A percentile compares a stretch with the other conserved stretches of the same genome.
These are phyloP conservation scores for Oriolus oriolus DNA, from an alignment of 2,113 vertebrate species.

Conservation along the genomic window DNA sequence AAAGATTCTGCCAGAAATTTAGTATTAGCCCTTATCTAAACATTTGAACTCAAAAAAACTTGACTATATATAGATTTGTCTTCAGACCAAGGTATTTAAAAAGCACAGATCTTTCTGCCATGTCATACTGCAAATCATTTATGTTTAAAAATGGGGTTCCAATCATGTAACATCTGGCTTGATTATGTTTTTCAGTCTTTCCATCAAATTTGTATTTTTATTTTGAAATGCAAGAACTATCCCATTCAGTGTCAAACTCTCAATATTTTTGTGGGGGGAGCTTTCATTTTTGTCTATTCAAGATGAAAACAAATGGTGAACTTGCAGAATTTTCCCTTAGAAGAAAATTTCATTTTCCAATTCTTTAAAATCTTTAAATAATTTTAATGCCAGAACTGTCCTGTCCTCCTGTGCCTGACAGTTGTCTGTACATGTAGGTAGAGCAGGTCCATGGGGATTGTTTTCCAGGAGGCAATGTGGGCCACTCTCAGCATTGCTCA, in stretches of 20 bases:
- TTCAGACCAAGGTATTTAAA: not conserved
- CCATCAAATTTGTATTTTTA: not conserved
- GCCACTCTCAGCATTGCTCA: rapidly evolving
- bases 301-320: not conserved
- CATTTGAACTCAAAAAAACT: not conserved
- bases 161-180: not conserved
- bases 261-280: not conserved
- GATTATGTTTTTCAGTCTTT: not conserved
- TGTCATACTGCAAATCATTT: not conserved
- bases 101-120: not conserved
- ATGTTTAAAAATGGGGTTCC: not conserved
- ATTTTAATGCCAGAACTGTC: not conserved
- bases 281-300: not conserved
- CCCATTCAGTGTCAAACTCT: not conserved
- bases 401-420: not conserved
- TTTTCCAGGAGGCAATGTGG: not conserved
- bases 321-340: not conserved
- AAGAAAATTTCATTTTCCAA: not conserved
- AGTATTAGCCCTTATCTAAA: not conserved
- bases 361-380: not conserved
- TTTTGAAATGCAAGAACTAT: not conserved
- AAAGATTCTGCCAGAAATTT: not conserved
- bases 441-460: not conserved
- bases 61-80: not conserved
- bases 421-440: not conserved